phyloP scores from a whole-genome alignment of 2,797 vertebrate species.

The Phaenicophaeus curvirostris region DNA sequence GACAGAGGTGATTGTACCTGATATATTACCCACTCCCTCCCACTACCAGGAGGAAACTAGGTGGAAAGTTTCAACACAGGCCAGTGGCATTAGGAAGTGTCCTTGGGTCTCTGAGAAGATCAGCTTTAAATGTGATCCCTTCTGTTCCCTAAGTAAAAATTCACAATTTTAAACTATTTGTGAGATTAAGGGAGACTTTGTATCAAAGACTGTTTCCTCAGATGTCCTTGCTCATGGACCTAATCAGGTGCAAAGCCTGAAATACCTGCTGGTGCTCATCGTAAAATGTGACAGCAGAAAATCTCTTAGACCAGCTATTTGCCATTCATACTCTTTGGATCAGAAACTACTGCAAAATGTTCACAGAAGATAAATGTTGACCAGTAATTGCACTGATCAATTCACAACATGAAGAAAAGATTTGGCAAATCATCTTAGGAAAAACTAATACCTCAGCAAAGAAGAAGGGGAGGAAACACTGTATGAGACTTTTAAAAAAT shows the following conservation, averaged over 20 bases:
- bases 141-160: background rate
- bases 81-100: background rate
- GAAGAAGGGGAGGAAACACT: background rate
- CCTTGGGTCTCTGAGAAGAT: background rate
- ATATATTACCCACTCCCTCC: background rate
- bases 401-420: conserved; percentile 31
- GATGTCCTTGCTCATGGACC: background rate
- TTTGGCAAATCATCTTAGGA: background rate
- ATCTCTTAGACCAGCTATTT: background rate
- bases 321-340: background rate
- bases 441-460: background rate
- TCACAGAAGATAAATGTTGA: conserved; percentile 28
- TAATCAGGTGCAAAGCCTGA: background rate
- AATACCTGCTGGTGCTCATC: background rate
- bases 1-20: background rate
- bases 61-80: background rate
- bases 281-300: background rate
- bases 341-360: background rate
- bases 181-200: background rate
- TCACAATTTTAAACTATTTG: background rate
- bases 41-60: background rate
- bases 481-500: background rate
- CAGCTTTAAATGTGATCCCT: background rate
- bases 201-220: background rate
- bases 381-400: conserved; percentile 21